Conservation (phyloP, 2,888 invertebrate genomes). For the Nematopogon swammerdamellus region DNA sequence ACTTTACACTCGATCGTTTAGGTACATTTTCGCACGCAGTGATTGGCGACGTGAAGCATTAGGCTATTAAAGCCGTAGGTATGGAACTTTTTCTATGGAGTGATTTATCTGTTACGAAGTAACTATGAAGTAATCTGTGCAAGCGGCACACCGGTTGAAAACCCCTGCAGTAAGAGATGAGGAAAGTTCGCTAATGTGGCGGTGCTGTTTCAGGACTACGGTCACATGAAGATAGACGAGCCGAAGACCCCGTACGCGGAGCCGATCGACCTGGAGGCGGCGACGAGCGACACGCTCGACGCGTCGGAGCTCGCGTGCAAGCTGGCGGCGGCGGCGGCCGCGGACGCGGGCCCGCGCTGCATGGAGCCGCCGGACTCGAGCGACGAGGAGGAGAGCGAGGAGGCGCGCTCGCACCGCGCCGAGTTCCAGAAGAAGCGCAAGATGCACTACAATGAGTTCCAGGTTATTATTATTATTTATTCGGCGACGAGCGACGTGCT, state of each 20-base stretch:
- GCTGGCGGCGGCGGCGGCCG: constrained; percentile 53
- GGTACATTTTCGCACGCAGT: too few species aligned
- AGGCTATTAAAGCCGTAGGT: too few species aligned
- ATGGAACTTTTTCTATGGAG: too few species aligned
- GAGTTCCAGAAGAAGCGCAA: constrained; percentile 92
- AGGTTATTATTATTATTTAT: constrained; percentile 20
- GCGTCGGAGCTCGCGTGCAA: constrained; percentile 76
- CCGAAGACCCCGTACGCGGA: constrained; percentile 89
- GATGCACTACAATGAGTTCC: constrained; percentile 96
- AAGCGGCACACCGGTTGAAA: too few species aligned
- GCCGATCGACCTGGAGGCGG: constrained; percentile 58
- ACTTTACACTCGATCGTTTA: too few species aligned
- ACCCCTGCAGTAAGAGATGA: too few species aligned
- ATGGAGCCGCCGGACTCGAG: constrained; percentile 48
- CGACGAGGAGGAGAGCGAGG: constrained; percentile 58
- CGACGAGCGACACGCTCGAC: constrained; percentile 59
- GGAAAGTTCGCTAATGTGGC: too few species aligned
- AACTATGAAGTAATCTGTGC: too few species aligned
- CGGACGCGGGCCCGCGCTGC: constrained; percentile 48
- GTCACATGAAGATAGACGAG: constrained; percentile 98
- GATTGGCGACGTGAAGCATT: too few species aligned
- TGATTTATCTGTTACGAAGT: too few species aligned
- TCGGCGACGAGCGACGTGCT: too few species aligned
- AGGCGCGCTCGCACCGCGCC: constrained; percentile 62
- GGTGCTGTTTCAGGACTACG: constrained; percentile 98